Base-by-base conservation (phyloP, 2,888 invertebrate genomes). In the Eupeodes luniger region DNA sequence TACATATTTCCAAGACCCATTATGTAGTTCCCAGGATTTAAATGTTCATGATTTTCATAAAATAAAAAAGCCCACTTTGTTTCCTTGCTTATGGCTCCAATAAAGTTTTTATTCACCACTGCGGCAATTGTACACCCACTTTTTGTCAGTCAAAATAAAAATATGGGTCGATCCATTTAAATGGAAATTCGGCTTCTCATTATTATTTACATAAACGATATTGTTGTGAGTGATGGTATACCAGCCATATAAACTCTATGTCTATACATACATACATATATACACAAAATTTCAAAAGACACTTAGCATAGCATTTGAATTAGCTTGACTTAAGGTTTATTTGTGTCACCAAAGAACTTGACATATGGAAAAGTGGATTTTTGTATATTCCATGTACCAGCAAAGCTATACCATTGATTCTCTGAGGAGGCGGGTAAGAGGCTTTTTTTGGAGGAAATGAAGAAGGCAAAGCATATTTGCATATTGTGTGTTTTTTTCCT, bases 151-250 rank as follows among this genome's bases (percentile, higher is more conserved):
- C 36, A 40, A 62, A 53, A 74, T 67, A 79, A 70, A 70, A 44
- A 57, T 80, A 53, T 40, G 34, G 62, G 70, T 76, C 49, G 44
- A 55, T 80, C 72, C 49, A 83, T 84, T 87, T 84, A 87, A 76
- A 87, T 87, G 84, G 87, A 87, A 87, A 87, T 84, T 80, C 80
- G 72, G 61, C 55, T 84, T 36, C 80, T 84, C 76, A 87, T 40
- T 40, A 84, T 87, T 87, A 87, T 87, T 87, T 87, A 84, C 83
- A 83, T 80, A 87, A 64, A 27, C 53, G 44, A 40, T 69, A 75
- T 66, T 78, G 67, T 57, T 57, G 27, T 27, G n/a, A 14, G 51
- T 47, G n/a, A 5, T 11, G 27, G 61, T n/a, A 14, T 27, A 36
- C 19, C 19, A 19, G 19, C 19, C 19, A 19, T 19, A 1, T 19